phyloP scores from a whole-genome alignment of 2,797 vertebrate genomes.

The Halcyon badia region DNA sequence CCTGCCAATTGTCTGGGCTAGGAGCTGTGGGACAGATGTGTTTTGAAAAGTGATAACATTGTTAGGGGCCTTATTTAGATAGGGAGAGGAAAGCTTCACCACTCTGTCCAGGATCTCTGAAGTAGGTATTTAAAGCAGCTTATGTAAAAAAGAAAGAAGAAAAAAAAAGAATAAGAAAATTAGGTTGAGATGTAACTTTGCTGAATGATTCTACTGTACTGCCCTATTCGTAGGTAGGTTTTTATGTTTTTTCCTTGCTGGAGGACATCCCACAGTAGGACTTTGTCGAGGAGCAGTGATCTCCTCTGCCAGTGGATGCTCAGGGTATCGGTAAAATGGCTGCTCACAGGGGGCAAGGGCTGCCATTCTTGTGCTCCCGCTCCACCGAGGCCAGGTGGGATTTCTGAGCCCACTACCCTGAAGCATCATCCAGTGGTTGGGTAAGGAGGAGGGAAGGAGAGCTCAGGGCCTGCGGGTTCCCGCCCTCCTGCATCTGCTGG shows the following conservation, averaged over 20 bases:
- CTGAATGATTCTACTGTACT: neutral
- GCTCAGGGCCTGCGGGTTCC: neutral
- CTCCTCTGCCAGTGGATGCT: accelerated
- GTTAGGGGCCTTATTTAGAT: slow-evolving; percentile 74
- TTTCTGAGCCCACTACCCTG: neutral
- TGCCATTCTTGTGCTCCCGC: neutral
- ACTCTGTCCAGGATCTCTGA: slow-evolving; percentile 25
- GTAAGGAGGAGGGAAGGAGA: neutral
- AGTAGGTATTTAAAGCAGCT: slow-evolving; percentile 56
- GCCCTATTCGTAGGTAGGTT: neutral
- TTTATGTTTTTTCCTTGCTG: neutral
- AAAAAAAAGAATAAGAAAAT: accelerated
- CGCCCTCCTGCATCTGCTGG: accelerated
- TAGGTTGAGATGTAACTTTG: neutral
- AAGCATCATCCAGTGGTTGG: neutral
- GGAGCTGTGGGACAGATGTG: slow-evolving; percentile 78
- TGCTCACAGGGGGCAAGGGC: accelerated
- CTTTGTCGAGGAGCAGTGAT: neutral
- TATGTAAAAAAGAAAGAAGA: neutral
- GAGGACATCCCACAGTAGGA: neutral
- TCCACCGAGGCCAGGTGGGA: accelerated
- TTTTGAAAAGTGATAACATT: slow-evolving; percentile 85
- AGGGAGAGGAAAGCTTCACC: slow-evolving; percentile 49
- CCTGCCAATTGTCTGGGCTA: slow-evolving; percentile 85
- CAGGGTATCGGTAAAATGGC: neutral